Evolutionary conservation across 64 coral and sea anemone species (phyloP).

Genomic region (Montipora cactus): DNA sequence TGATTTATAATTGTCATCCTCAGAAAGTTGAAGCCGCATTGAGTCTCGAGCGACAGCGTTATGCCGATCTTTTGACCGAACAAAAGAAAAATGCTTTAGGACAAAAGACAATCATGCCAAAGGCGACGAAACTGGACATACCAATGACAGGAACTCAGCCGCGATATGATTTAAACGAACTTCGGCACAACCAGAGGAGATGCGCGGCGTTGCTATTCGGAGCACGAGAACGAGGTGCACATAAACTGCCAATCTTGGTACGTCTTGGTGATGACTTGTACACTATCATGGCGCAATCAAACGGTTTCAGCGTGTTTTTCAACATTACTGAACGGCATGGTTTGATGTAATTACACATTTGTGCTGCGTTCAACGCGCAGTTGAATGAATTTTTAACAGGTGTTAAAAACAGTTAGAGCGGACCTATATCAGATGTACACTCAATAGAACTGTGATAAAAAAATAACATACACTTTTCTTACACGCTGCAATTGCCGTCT

Average conservation of each 20-base stretch:
- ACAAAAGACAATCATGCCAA: background rate
- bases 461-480: no score
- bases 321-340: no score
- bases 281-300: no score
- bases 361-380: no score
- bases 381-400: no score
- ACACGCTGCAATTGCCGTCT: no score
- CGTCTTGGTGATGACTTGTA: background rate
- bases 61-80: constrained; percentile 64
- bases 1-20: background rate
- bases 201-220: constrained; percentile 91
- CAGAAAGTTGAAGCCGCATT: constrained; percentile 85
- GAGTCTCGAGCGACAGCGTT: constrained; percentile 61
- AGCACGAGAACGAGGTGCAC: constrained; percentile 71
- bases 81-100: constrained; percentile 59
- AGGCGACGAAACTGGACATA: background rate
- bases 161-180: constrained; percentile 80
- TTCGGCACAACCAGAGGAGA: constrained; percentile 88
- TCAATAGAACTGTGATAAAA: no score
- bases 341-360: no score
- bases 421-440: no score
- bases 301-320: no score
- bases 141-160: background rate
- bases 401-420: no score
- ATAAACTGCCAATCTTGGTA: constrained; percentile 85